These are phyloP conservation scores for Piscicola geometra DNA, from an alignment of 2,888 invertebrate species.

Conservation along the genomic window DNA sequence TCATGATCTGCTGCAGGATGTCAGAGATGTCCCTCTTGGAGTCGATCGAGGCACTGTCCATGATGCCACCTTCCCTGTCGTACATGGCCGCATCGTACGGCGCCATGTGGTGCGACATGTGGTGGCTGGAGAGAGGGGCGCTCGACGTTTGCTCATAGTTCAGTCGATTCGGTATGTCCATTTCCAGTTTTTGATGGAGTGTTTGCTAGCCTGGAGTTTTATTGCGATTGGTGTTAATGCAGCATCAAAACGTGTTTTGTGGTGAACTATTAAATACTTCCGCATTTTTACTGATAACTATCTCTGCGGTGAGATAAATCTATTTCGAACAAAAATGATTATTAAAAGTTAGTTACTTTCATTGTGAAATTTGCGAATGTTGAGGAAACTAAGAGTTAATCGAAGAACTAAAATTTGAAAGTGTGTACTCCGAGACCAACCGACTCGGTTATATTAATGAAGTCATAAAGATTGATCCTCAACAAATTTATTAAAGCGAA, in stretches of 20 bases:
- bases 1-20: slow-evolving; percentile 97
- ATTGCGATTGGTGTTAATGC: neutral
- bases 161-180: slow-evolving; percentile 35
- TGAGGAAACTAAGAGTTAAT: neutral
- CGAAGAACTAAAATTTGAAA: neutral
- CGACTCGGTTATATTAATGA: slow-evolving; percentile 6
- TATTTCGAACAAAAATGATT: neutral
- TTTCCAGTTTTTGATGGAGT: slow-evolving; percentile 22
- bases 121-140: slow-evolving; percentile 31
- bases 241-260: too few relatives aligned
- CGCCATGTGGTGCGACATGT: slow-evolving; percentile 32
- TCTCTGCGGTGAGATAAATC: too few relatives aligned
- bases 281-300: too few relatives aligned
- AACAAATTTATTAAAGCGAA: slow-evolving; percentile 33
- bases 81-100: slow-evolving; percentile 26
- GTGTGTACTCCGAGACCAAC: neutral
- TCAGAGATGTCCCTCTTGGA: slow-evolving; percentile 75
- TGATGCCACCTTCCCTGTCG: slow-evolving; percentile 20
- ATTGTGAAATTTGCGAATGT: neutral
- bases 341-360: neutral
- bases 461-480: slow-evolving; percentile 27
- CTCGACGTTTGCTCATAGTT: slow-evolving; percentile 28
- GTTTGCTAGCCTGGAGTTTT: neutral
- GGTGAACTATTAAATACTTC: too few relatives aligned
- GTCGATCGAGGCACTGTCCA: slow-evolving; percentile 29